These are phyloP conservation scores for Mungos mungo DNA, from an alignment of 2,113 vertebrate genomes.

Conservation along the genomic window DNA sequence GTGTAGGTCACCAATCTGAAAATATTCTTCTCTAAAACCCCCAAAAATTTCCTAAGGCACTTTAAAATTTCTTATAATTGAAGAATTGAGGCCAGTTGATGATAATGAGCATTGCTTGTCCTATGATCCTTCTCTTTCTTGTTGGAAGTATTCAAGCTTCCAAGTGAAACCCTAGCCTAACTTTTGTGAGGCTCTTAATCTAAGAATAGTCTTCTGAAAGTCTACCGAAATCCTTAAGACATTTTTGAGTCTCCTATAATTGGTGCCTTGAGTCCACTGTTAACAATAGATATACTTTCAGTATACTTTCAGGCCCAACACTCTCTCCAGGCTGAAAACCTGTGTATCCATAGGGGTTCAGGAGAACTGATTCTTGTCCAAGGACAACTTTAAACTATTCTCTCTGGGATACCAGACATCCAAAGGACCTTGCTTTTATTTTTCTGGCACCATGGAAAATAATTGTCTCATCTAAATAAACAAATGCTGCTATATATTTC, in stretches of 20 bases:
- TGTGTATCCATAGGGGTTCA: background rate
- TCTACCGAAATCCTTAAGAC: background rate
- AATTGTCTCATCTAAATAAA: constrained; percentile 40
- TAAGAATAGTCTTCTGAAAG: background rate
- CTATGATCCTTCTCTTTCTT: background rate
- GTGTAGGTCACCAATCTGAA: background rate
- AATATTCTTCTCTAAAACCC: background rate
- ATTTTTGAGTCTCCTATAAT: background rate
- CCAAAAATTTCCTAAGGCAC: background rate
- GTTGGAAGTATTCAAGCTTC: background rate
- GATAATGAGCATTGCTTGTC: background rate
- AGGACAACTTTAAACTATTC: background rate
- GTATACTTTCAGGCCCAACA: background rate
- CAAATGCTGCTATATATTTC: background rate
- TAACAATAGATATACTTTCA: background rate
- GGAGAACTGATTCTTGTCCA: background rate
- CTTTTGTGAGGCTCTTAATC: background rate
- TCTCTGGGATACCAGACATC: background rate
- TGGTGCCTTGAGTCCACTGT: background rate
- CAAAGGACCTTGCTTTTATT: background rate
- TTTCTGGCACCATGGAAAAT: background rate
- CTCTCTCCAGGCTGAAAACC: background rate
- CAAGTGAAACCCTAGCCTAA: background rate
- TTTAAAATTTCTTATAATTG: background rate
- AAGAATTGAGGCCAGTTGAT: background rate